Base-by-base conservation (phyloP, 1,140 invertebrate species). In the Dufourea novaeangliae region DNA sequence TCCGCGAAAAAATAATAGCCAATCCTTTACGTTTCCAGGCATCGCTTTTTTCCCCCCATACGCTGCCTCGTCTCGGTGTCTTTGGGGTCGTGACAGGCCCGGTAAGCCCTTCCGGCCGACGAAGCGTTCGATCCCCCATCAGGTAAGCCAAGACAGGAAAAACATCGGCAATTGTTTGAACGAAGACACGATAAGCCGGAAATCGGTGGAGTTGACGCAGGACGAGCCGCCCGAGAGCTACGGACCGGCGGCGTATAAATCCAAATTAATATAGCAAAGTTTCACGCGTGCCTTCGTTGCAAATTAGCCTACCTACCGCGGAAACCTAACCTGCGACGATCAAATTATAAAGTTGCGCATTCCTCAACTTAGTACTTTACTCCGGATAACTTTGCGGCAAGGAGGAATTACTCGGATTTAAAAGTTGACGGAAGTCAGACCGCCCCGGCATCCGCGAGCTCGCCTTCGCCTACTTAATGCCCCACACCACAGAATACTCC, bases 261-360 rank as follows among this genome's bases (percentile, higher is more conserved):
- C 90, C 83, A 86, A 88, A 90, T 91, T 90, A 91, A 83, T 83
- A 84, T 82, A 59, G 72, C 59, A 80, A 90, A 90, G 84, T 89
- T 87, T 83, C 81, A 83, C 84, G 83, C 73, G 76, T 85, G 80
- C 83, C 67, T 80, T n/a, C 75, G 57, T 84, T 82, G 83, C 86
- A 89, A 90, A 91, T 90, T 89, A 89, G 82, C 85, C 74, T 63
- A 57, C 14, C 27, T 17, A 14, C 50, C 44, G 0, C 20, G 17
- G 5, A 12, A 29, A 20, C 32, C 59, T 62, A 61, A 77, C 84
- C 79, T 77, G 83, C 70, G 71, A 78, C 87, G 83, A 90, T 90
- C 88, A 86, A 92, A 91, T 92, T 92, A 92, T 90, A 88, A 91
- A 91, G 90, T 91, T 91, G 87, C 89, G 89, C 86, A 88, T 88